phyloP scores from a whole-genome alignment of 2,113 vertebrate genomes.

The Murina feae region DNA sequence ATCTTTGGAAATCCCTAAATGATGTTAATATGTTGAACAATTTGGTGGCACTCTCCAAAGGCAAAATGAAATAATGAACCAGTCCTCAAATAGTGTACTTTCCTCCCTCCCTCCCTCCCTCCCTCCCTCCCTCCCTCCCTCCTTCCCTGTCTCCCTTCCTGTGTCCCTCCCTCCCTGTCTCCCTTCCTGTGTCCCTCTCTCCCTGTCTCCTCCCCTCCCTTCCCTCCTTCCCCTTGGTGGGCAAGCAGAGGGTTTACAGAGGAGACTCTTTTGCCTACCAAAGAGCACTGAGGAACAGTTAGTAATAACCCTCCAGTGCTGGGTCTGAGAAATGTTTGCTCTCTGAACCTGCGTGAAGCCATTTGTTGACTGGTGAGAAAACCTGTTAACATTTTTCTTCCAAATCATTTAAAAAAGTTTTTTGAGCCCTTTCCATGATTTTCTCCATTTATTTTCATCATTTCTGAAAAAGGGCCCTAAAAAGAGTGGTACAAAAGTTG shows the following conservation, averaged over 20 bases:
- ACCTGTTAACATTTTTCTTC: conserved; percentile 12
- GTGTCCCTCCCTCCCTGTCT: background rate
- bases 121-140: background rate
- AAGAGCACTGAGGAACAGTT: background rate
- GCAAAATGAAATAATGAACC: background rate
- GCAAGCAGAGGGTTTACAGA: background rate
- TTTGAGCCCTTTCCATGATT: background rate
- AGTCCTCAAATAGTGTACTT: background rate
- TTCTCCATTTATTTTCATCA: background rate
- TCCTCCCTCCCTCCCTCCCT: background rate
- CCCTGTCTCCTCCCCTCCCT: background rate
- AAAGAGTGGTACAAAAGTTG: background rate
- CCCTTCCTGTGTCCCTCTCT: no score
- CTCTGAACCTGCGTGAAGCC: background rate
- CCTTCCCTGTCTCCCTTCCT: no score
- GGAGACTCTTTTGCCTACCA: background rate
- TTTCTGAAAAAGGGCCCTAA: background rate
- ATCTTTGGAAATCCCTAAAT: background rate
- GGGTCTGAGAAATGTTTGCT: background rate
- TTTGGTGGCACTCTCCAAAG: background rate
- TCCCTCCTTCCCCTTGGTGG: background rate
- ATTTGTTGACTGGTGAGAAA: background rate
- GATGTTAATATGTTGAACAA: background rate
- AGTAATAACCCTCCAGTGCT: background rate
- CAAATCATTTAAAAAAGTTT: background rate